Evolutionary conservation across 23 tunicate genomes (phyloP).

Genomic region (Oikopleura vanhoeffeni): DNA sequence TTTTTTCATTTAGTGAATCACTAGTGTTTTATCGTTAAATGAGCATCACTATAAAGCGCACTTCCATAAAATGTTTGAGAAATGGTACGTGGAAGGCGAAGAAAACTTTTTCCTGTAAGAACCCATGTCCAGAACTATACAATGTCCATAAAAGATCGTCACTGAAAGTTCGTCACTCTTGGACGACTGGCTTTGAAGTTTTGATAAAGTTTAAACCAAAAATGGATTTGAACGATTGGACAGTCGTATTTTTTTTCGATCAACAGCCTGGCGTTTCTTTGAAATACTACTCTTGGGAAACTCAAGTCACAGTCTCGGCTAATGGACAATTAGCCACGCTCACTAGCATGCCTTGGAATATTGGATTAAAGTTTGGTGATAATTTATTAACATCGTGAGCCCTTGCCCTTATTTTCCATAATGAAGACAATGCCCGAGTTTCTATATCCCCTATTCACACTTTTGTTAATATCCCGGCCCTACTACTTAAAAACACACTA

Average conservation of each 20-base stretch:
- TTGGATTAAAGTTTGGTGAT: background rate
- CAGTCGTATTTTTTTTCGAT: background rate
- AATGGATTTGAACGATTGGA: background rate
- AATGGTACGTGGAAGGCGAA: background rate
- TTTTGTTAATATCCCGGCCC: too few relatives aligned
- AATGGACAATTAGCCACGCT: slow-evolving; percentile 1
- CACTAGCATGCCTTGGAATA: background rate
- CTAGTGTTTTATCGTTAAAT: too few relatives aligned
- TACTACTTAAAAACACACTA: too few relatives aligned
- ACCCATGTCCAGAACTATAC: background rate
- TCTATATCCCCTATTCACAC: too few relatives aligned
- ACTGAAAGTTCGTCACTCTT: background rate
- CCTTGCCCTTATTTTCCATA: too few relatives aligned
- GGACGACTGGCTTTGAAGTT: background rate
- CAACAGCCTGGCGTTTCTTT: background rate
- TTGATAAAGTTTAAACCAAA: background rate
- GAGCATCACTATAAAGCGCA: too few relatives aligned
- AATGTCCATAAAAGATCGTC: background rate
- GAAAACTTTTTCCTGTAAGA: background rate
- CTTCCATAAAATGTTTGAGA: background rate
- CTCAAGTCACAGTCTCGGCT: background rate
- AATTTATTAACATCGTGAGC: too few relatives aligned
- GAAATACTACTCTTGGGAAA: background rate
- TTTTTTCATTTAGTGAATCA: too few relatives aligned
- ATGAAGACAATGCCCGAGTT: too few relatives aligned